A percentile compares a stretch with the other conserved stretches of the same genome.
phyloP scores from a whole-genome alignment of 2,888 invertebrate genomes.

The Drosophila infuscata region DNA sequence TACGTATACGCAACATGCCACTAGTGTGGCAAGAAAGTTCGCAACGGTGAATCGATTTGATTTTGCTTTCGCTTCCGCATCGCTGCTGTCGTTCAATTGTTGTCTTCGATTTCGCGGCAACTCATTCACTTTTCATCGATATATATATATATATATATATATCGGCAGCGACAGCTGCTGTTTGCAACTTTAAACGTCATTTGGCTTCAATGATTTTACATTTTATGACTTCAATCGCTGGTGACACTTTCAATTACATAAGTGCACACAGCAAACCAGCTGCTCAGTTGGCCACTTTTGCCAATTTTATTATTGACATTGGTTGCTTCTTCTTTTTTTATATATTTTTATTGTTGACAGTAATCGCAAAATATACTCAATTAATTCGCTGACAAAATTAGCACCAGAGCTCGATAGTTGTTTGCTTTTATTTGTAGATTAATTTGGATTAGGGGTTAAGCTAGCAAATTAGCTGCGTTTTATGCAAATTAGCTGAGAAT shows the following conservation, averaged over 20 bases:
- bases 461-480: neutral
- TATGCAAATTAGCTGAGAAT: neutral
- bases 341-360: neutral
- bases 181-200: constrained; percentile 40
- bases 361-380: neutral
- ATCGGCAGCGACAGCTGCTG: constrained; percentile 17
- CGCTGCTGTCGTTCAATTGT: constrained; percentile 50
- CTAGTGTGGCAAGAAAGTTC: constrained; percentile 9
- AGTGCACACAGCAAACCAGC: constrained; percentile 14
- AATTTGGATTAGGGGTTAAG: constrained; percentile 1
- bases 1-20: constrained; percentile 67
- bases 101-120: constrained; percentile 50
- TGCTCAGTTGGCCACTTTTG: neutral
- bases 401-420: neutral
- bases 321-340: neutral
- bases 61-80: constrained; percentile 58
- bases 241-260: constrained; percentile 54
- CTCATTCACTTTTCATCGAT: constrained; percentile 46
- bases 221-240: constrained; percentile 51
- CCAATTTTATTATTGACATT: neutral
- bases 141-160: too few species aligned
- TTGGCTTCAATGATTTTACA: constrained; percentile 36
- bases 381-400: constrained; percentile 3
- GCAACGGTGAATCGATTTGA: constrained; percentile 23
- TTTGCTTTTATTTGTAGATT: neutral